Percentiles rank a stretch among this genome's conserved stretches.
Conservation (phyloP, 2,797 vertebrate species). For the Sebastes trivittatus region DNA sequence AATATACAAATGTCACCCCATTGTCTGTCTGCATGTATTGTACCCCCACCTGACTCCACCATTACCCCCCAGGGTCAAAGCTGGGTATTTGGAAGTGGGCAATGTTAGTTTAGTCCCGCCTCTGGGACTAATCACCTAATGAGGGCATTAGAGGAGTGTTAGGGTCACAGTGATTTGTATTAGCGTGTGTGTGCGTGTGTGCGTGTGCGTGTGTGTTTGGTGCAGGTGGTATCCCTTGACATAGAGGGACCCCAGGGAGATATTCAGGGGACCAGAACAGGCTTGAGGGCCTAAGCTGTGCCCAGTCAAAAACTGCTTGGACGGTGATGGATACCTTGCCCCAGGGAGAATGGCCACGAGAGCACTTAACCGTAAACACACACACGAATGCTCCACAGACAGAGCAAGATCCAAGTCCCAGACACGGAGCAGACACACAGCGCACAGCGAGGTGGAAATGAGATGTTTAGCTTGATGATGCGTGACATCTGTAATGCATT, state of each 20-base stretch:
- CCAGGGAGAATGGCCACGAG: slow-evolving; percentile 74
- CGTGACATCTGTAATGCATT: slow-evolving; percentile 84
- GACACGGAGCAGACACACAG: slow-evolving; percentile 69
- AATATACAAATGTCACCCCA: slow-evolving; percentile 11
- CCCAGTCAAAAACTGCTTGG: slow-evolving; percentile 76
- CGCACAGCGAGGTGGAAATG: slow-evolving; percentile 78
- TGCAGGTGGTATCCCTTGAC: slow-evolving; percentile 79
- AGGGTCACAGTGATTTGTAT: slow-evolving; percentile 73
- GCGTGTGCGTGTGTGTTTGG: slow-evolving; percentile 44
- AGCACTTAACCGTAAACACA: slow-evolving; percentile 75
- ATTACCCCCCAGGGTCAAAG: slow-evolving; percentile 42
- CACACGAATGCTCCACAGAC: slow-evolving; percentile 46
- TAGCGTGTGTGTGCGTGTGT: slow-evolving; percentile 45
- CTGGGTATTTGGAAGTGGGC: slow-evolving; percentile 49
- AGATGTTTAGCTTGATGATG: slow-evolving; percentile 83
- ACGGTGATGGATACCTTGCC: slow-evolving; percentile 84
- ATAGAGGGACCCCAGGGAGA: slow-evolving; percentile 81
- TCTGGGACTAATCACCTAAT: slow-evolving; percentile 82
- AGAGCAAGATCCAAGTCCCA: slow-evolving; percentile 61
- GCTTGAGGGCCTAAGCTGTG: slow-evolving; percentile 69
- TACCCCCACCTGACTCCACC: slow-evolving; percentile 24
- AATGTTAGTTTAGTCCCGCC: slow-evolving; percentile 70
- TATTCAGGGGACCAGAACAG: slow-evolving; percentile 67
- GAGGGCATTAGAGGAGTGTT: slow-evolving; percentile 76
- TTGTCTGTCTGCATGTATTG: slow-evolving; percentile 30